A percentile compares a stretch with the other conserved stretches of the same genome.
phyloP scores from a whole-genome alignment of 2,797 vertebrate genomes.

The Simalia tracyae region DNA sequence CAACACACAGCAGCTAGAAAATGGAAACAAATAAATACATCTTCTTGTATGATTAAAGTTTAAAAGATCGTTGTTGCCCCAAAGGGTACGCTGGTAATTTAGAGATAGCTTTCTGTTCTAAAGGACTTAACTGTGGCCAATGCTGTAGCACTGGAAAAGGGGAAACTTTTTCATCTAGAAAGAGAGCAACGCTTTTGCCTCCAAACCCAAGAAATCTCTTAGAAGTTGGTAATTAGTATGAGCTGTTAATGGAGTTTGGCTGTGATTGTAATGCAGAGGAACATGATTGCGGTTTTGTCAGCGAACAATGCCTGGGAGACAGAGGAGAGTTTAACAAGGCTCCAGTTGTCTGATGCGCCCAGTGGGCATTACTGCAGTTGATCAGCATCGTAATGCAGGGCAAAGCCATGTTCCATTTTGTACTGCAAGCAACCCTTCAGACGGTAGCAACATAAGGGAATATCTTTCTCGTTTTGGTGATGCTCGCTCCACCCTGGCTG shows the following conservation, averaged over 20 bases:
- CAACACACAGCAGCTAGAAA: conserved; percentile 79
- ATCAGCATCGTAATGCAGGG: conserved; percentile 50
- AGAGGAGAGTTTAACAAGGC: conserved; percentile 74
- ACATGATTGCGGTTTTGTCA: conserved; percentile 72
- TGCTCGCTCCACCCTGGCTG: background rate
- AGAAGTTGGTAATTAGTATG: conserved; percentile 91
- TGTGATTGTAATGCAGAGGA: conserved; percentile 77
- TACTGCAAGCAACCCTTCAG: background rate
- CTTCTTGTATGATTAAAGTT: conserved; percentile 77
- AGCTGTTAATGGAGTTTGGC: conserved; percentile 88
- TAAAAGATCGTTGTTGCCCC: conserved; percentile 78
- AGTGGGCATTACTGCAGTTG: conserved; percentile 62
- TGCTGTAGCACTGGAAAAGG: conserved; percentile 63
- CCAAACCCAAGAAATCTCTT: conserved; percentile 82
- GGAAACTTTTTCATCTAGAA: conserved; percentile 80
- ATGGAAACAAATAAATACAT: conserved; percentile 90
- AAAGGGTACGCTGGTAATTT: conserved; percentile 56
- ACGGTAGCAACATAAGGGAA: background rate
- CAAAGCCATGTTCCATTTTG: fast-evolving
- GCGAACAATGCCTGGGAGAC: conserved; percentile 70
- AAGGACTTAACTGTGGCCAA: conserved; percentile 85
- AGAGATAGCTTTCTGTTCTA: conserved; percentile 58
- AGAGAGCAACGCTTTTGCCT: conserved; percentile 78
- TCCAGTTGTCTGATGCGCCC: conserved; percentile 72
- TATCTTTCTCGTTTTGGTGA: background rate